phyloP scores from a whole-genome alignment of 2,113 vertebrate genomes.

The Rostratula benghalensis region DNA sequence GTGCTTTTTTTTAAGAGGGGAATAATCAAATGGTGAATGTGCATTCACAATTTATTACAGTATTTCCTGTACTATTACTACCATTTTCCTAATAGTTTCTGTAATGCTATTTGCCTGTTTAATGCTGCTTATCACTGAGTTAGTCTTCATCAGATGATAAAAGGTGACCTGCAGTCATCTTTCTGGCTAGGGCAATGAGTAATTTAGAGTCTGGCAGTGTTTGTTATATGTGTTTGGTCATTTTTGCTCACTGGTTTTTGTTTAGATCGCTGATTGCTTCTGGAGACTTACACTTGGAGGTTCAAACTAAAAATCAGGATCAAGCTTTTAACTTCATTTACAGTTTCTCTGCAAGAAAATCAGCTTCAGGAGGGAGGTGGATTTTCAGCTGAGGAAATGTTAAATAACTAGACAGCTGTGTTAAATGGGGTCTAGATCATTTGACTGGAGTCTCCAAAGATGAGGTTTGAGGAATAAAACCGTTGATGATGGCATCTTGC shows the following conservation, averaged over 20 bases:
- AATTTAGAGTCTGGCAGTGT: not conserved
- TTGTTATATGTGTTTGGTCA: not conserved
- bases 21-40: not conserved
- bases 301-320: not conserved
- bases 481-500: not conserved
- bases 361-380: not conserved
- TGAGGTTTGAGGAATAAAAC: not conserved
- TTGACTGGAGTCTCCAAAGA: not conserved
- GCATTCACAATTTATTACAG: not conserved
- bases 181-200: not conserved
- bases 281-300: not conserved
- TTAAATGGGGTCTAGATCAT: not conserved
- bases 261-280: not conserved
- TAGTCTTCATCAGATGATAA: not conserved
- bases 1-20: not conserved
- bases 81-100: not conserved
- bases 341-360: not conserved
- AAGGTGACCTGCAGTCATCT: not conserved
- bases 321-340: not conserved
- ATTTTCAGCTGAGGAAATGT: not conserved
- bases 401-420: not conserved
- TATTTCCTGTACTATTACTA: not conserved
- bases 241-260: not conserved
- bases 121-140: not conserved
- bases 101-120: rapidly evolving